These are phyloP conservation scores for Pungitius pungitius DNA, from an alignment of 2,113 vertebrate genomes.

Conservation along the genomic window DNA sequence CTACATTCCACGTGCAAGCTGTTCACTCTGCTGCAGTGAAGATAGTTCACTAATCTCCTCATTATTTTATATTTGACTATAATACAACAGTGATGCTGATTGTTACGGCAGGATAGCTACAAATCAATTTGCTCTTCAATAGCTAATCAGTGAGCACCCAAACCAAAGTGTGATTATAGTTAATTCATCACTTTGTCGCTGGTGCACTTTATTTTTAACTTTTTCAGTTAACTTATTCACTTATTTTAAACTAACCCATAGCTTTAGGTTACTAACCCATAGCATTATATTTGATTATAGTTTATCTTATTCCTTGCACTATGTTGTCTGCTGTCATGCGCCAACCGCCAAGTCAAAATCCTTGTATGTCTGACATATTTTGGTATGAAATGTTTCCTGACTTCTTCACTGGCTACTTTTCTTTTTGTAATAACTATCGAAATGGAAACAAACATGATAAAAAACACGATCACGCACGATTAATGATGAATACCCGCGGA, in stretches of 20 bases:
- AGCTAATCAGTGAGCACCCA: not conserved
- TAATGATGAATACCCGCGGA: too few species aligned
- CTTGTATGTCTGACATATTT: too few species aligned
- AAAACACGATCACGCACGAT: too few species aligned
- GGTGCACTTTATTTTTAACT: too few species aligned
- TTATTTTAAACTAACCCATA: too few species aligned
- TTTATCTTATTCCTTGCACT: too few species aligned
- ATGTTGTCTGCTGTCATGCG: too few species aligned
- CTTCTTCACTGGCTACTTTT: not conserved
- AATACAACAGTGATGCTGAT: not conserved
- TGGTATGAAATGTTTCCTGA: too few species aligned
- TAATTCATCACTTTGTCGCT: not conserved
- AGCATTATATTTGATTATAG: too few species aligned
- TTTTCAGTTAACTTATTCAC: too few species aligned
- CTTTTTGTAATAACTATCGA: not conserved
- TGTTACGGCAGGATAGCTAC: not conserved
- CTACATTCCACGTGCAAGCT: slow-evolving; percentile 58
- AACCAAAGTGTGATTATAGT: not conserved
- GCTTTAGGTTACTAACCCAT: too few species aligned
- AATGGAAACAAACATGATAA: not conserved
- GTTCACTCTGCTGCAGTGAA: slow-evolving; percentile 28
- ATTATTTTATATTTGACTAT: not conserved
- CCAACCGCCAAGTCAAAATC: too few species aligned
- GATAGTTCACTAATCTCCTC: slow-evolving; percentile 21
- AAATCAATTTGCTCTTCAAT: not conserved